Evolutionary conservation across 2,888 invertebrate genomes (phyloP), one percentile per base, ranked within the genome.

Genomic region (Baronia brevicornis): DNA sequence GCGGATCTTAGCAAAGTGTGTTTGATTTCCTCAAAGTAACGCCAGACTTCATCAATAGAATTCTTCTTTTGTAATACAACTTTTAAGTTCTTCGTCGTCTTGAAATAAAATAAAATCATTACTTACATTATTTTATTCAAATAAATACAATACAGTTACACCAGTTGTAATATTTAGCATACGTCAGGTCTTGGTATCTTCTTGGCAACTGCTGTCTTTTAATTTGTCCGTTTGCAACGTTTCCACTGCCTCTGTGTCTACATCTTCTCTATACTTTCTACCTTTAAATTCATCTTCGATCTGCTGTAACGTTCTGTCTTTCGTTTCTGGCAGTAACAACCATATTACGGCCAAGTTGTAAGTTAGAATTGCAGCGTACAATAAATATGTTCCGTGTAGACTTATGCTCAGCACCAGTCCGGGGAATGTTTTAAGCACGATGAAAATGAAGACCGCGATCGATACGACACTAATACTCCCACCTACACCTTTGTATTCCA

Each of bases 261-360:
- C 7, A 22, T 13, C 8, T 24, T 14, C 23, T 33, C 23, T 33
- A 5, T 8, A 18, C 24, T 36, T 22, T 24, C 24, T 2, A 33
- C 66, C 71, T 44, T 68, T 63, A 35, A 86, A 86, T 36, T 67
- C 63, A 13, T 86, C 86, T 41, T 90, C 89, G 25, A 91, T 90
- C 54, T 90, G 87, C 38, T 87, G 75, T 33, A 90, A 60, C 0
- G 89, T 87, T 44, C 82, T 87, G 3, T 87, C 87, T 44, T 87
- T 88, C 0, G 90, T 91, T 60, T 90, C 90, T 0, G 90, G 90
- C 30, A 90, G 55, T 25, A 82, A 53, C 33, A 84, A 79, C 39
- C 88, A 73, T 41, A 87, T 86, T 1, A 88, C 47, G 2, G 80
- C 61, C 14, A 89, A 84, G 12, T 85, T 46, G 4, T 87, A 66